A percentile compares a stretch with the other conserved stretches of the same genome.
Evolutionary conservation across 1,140 invertebrate species (phyloP).

Genomic region (Drosophila trapezifrons): DNA sequence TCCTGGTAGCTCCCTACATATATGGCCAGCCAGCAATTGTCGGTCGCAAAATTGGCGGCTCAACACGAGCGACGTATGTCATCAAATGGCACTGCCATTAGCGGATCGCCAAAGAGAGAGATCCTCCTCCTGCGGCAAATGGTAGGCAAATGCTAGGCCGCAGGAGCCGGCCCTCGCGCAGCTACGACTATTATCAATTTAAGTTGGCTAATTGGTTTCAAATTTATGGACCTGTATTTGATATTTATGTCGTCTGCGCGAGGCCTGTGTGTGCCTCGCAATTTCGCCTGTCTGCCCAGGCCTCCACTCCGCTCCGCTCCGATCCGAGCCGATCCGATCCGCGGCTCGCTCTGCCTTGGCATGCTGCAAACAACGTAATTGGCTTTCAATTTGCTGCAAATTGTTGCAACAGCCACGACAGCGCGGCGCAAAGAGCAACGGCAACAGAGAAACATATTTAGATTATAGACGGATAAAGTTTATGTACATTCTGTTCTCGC

Average conservation of each 20-base stretch:
- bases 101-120: slow-evolving; percentile 48
- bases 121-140: slow-evolving; percentile 45
- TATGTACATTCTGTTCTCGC: slow-evolving; percentile 73
- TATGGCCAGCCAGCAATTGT: slow-evolving; percentile 79
- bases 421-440: slow-evolving; percentile 59
- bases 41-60: slow-evolving; percentile 66
- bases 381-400: slow-evolving; percentile 83
- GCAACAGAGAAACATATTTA: slow-evolving; percentile 72
- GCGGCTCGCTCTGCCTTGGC: slow-evolving; percentile 58
- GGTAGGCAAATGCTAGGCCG: slow-evolving; percentile 72
- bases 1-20: slow-evolving; percentile 49
- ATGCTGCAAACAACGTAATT: slow-evolving; percentile 82
- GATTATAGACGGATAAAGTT: slow-evolving; percentile 83
- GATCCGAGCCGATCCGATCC: slow-evolving; percentile 8
- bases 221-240: slow-evolving; percentile 84
- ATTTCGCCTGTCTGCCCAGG: slow-evolving; percentile 29
- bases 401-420: slow-evolving; percentile 81
- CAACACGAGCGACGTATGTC: slow-evolving; percentile 81
- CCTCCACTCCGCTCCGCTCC: slow-evolving; percentile 27
- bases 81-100: slow-evolving; percentile 79
- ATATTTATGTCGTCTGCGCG: slow-evolving; percentile 80
- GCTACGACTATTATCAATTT: slow-evolving; percentile 81
- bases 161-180: slow-evolving; percentile 23
- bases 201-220: slow-evolving; percentile 84
- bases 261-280: slow-evolving; percentile 33